phyloP scores from a whole-genome alignment of 2,888 invertebrate species.

The Dryobota labecula region DNA sequence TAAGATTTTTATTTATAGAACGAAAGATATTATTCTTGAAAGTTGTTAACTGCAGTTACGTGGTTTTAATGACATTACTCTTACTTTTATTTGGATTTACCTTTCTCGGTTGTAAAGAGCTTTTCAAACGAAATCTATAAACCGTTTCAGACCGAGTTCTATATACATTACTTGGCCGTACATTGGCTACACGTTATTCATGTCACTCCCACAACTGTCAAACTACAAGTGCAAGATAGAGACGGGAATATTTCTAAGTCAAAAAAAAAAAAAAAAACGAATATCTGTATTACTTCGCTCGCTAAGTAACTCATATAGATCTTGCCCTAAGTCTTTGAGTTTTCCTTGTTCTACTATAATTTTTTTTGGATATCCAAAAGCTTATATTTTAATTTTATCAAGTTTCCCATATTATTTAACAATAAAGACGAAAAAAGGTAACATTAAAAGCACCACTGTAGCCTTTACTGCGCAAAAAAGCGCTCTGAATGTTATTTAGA shows the following conservation, averaged over 20 bases:
- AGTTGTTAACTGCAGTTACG: background rate
- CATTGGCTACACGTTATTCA: background rate
- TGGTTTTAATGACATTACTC: background rate
- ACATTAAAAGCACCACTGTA: background rate
- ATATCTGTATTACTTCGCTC: no score
- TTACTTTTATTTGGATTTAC: background rate
- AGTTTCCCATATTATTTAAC: background rate
- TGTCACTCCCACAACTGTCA: background rate
- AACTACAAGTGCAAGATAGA: no score
- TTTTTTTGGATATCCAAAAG: background rate
- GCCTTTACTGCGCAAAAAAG: background rate
- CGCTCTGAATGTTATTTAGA: constrained; percentile 22
- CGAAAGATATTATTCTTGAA: background rate
- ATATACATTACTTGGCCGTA: background rate
- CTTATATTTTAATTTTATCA: background rate
- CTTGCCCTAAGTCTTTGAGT: no score
- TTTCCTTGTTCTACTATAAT: no score
- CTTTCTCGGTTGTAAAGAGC: background rate
- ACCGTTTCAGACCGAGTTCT: background rate
- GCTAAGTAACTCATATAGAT: no score
- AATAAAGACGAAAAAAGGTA: background rate
- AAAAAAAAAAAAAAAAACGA: no score
- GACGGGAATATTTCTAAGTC: no score
- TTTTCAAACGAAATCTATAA: background rate
- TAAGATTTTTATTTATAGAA: background rate